Evolutionary conservation across 2,113 vertebrate genomes (phyloP).

Genomic region (Phalacrocorax pelagicus): DNA sequence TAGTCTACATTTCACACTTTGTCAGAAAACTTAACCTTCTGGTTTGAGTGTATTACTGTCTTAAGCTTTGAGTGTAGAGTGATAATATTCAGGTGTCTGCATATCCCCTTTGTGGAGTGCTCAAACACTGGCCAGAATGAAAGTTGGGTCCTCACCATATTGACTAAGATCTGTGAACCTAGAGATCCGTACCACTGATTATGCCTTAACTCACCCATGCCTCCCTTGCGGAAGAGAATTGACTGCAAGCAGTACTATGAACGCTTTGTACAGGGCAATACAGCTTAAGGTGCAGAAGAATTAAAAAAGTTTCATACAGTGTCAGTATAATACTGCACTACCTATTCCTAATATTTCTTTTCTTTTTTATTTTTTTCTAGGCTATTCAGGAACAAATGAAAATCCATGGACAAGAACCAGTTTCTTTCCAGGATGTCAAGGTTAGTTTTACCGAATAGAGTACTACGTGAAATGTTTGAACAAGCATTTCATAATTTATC

Average conservation of each 20-base stretch:
- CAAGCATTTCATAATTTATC: neutral
- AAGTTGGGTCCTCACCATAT: neutral
- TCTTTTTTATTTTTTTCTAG: constrained; percentile 61
- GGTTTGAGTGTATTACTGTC: neutral
- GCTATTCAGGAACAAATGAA: constrained; percentile 99
- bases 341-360: neutral
- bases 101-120: neutral
- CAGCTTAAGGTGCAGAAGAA: neutral
- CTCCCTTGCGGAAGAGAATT: neutral
- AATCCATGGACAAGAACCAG: constrained; percentile 93
- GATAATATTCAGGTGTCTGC: neutral
- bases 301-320: neutral
- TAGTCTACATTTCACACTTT: neutral
- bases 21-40: neutral
- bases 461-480: neutral
- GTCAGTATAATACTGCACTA: neutral
- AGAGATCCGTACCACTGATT: accelerated
- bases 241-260: neutral
- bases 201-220: neutral
- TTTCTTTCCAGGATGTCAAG: constrained; percentile 98
- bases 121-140: neutral
- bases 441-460: constrained; percentile 63
- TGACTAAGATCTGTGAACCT: neutral
- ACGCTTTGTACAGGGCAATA: neutral
- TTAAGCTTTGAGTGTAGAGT: neutral